phyloP scores from a whole-genome alignment of 2,113 vertebrate genomes.

The Harpagus bidentatus region DNA sequence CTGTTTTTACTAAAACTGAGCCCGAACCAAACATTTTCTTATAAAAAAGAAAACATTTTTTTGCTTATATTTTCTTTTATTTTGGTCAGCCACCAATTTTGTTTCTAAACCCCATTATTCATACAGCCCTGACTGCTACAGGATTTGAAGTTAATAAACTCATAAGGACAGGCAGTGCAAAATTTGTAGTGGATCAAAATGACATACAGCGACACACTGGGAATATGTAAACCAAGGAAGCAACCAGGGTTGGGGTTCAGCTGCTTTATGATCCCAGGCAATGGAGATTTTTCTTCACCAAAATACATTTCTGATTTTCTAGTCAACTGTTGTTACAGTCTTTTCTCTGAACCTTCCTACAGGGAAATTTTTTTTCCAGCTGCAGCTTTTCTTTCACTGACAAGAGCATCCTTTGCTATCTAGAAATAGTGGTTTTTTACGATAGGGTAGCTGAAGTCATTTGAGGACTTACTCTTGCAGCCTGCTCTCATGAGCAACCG shows the following conservation, averaged over 20 bases:
- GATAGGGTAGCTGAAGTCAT: not conserved
- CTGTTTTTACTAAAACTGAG: not conserved
- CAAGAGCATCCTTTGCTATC: not conserved
- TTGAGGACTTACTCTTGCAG: not conserved
- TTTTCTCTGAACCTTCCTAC: not conserved
- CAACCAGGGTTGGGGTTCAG: not conserved
- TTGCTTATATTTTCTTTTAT: not conserved
- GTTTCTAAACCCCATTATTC: not conserved
- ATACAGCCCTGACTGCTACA: not conserved
- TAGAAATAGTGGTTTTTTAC: not conserved
- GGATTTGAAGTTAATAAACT: not conserved
- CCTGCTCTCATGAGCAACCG: not conserved
- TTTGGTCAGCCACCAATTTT: not conserved
- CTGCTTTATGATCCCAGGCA: not conserved
- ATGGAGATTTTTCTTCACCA: not conserved
- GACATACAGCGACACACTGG: not conserved
- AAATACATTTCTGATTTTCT: not conserved
- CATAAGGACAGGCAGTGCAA: not conserved
- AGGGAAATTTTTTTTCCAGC: not conserved
- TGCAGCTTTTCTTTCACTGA: not conserved
- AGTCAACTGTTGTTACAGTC: not conserved
- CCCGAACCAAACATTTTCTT: not conserved
- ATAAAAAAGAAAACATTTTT: not conserved
- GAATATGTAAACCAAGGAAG: not conserved
- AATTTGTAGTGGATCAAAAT: not conserved